Conservation (phyloP, 2,888 invertebrate genomes). For the Meteorus cinctellus region DNA sequence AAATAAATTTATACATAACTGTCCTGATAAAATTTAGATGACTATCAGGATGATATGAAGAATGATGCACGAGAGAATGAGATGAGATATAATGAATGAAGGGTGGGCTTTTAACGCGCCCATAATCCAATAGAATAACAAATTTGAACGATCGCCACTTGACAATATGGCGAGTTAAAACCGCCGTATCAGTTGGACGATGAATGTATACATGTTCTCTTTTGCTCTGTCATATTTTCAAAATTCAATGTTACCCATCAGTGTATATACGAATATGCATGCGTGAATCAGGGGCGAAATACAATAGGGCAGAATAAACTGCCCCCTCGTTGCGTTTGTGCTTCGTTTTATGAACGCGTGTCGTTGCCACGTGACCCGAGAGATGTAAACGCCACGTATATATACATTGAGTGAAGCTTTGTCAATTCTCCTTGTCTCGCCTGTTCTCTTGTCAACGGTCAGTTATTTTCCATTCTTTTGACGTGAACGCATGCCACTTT, state of each 20-base stretch:
- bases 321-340: conserved; percentile 50
- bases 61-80: neutral
- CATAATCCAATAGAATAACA: conserved; percentile 69
- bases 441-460: conserved; percentile 54
- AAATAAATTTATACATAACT: neutral
- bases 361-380: conserved; percentile 50
- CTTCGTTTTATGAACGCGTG: conserved; percentile 51
- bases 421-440: conserved; percentile 62
- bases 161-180: conserved; percentile 43
- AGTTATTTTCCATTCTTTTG: conserved; percentile 49
- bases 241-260: conserved; percentile 68
- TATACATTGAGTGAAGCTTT: conserved; percentile 47
- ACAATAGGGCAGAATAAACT: conserved; percentile 60
- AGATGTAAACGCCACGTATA: conserved; percentile 45
- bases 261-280: conserved; percentile 45
- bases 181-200: conserved; percentile 26
- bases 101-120: conserved; percentile 42
- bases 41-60: neutral
- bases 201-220: neutral
- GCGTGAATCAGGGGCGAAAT: conserved; percentile 44
- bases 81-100: conserved; percentile 1
- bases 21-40: neutral
- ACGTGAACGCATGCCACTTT: conserved; percentile 49
- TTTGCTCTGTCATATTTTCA: neutral
- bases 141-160: conserved; percentile 62